Base-by-base conservation (phyloP, 2,888 invertebrate species). In the Scaptomyza tumidula region DNA sequence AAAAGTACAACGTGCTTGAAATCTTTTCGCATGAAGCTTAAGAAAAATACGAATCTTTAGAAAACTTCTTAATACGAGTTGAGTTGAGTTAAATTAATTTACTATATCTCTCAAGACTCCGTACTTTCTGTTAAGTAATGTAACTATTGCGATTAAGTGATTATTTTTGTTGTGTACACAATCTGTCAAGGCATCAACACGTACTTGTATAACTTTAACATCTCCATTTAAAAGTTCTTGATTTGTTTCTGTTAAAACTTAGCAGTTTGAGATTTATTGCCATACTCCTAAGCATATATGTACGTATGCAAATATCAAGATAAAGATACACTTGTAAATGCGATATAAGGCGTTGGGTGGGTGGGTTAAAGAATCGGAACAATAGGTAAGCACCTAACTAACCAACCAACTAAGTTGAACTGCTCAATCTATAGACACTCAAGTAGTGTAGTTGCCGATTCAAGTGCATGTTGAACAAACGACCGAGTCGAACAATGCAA, bases 361-460 rank as follows among this genome's bases (percentile, higher is more conserved):
- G 9, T 33, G 35, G 10, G 14, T n/a, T 10, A 9, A 27, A 13
- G 37, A 48, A 41, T 1, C 45, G 11, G 50, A 41, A 79, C 80
- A 71, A 77, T 63, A 31, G 48, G 52, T 50, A 49, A 53, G 68
- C 52, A 45, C 24, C 75, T 68, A 83, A 71, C 80, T 72, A 80
- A 41, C 9, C 16, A 41, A 68, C 57, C 60, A 70, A 59, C 61
- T 46, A 49, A 49, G 49, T 53, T 54, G 68, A 52, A 50, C 37
- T 68, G 74, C 68, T 63, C 57, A 55, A 74, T 65, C 68, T 68
- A 68, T 60, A 83, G 78, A 72, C 78, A 80, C 81, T 84, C 71
- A 71, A 86, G 72, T 72, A 24, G 24, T 84, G 87, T 87, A 87
- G 82, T 87, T 84, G 87, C 82, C 75, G 77, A 88, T 88, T 86